These are phyloP conservation scores for Plectus sambesii DNA, from an alignment of 1,140 invertebrate genomes.

Conservation along the genomic window DNA sequence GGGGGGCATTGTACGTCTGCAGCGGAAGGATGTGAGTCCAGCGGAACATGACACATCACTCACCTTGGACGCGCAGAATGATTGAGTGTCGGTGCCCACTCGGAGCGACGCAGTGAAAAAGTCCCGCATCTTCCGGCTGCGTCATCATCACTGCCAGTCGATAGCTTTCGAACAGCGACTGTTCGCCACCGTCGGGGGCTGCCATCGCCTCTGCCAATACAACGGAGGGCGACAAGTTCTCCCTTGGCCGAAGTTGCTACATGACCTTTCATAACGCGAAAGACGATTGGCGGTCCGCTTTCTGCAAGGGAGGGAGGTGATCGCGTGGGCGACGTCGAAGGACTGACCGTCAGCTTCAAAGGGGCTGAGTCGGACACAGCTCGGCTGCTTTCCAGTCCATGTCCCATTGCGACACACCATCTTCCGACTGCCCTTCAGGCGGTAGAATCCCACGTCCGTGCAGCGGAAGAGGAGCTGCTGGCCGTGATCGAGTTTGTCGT, in stretches of 20 bases:
- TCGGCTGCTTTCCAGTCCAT: slow-evolving; percentile 1
- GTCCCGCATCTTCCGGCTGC: slow-evolving; percentile 63
- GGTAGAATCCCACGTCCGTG: slow-evolving; percentile 3
- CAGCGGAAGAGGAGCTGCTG: slow-evolving; percentile 9
- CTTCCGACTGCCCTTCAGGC: background rate
- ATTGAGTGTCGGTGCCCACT: slow-evolving; percentile 65
- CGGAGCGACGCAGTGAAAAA: slow-evolving; percentile 68
- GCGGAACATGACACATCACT: slow-evolving; percentile 11
- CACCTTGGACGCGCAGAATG: slow-evolving; percentile 51
- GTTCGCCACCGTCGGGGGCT: slow-evolving; percentile 57
- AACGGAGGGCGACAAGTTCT: background rate
- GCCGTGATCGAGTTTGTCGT: slow-evolving; percentile 1
- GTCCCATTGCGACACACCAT: background rate
- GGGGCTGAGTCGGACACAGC: no score
- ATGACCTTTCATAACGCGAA: no score
- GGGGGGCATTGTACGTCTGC: no score
- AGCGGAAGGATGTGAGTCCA: slow-evolving; percentile 13
- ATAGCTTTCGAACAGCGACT: slow-evolving; percentile 66
- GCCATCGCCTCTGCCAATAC: slow-evolving; percentile 7
- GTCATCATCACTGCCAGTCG: slow-evolving; percentile 67
- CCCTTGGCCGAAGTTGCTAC: background rate
- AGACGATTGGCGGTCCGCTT: no score
- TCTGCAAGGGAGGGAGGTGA: no score
- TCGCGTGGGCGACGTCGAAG: no score
- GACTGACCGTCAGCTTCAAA: no score